phyloP scores from a whole-genome alignment of 1,140 invertebrate genomes.

The Tachypleus tridentatus region DNA sequence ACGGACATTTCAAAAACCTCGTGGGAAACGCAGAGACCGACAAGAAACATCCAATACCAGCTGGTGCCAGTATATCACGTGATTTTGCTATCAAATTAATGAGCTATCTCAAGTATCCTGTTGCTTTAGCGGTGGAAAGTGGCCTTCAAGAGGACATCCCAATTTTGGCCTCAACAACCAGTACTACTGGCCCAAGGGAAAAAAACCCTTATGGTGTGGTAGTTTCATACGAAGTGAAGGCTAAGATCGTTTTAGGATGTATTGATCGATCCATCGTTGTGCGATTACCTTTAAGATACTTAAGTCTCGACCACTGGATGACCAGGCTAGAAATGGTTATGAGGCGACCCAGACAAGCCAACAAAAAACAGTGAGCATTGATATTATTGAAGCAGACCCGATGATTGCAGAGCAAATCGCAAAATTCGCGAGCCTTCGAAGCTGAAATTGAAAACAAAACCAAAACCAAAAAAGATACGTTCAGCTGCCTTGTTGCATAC shows the following conservation, averaged over 20 bases:
- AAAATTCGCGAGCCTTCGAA: no score
- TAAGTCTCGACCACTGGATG: conserved; percentile 8
- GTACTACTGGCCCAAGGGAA: conserved; percentile 8
- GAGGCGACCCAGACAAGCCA: no score
- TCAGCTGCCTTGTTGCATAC: no score
- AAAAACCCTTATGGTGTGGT: conserved; percentile 24
- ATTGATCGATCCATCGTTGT: conserved; percentile 18
- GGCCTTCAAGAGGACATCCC: conserved; percentile 5
- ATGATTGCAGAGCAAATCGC: no score
- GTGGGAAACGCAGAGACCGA: conserved; percentile 17
- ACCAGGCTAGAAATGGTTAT: neutral
- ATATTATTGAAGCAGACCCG: no score
- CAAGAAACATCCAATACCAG: conserved; percentile 12
- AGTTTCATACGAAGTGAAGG: conserved; percentile 20
- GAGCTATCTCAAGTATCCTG: conserved; percentile 17
- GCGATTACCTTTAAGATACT: conserved; percentile 18
- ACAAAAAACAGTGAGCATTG: no score
- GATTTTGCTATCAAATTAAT: conserved; percentile 15
- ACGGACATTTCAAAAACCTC: conserved; percentile 22
- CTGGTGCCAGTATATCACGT: conserved; percentile 15
- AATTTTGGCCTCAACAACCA: conserved; percentile 14
- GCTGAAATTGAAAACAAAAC: no score
- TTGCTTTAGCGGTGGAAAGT: conserved; percentile 21
- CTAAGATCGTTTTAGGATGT: conserved; percentile 19
- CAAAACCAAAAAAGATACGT: no score